Conservation (phyloP, 2,113 vertebrate species). For the Propithecus coquereli region DNA sequence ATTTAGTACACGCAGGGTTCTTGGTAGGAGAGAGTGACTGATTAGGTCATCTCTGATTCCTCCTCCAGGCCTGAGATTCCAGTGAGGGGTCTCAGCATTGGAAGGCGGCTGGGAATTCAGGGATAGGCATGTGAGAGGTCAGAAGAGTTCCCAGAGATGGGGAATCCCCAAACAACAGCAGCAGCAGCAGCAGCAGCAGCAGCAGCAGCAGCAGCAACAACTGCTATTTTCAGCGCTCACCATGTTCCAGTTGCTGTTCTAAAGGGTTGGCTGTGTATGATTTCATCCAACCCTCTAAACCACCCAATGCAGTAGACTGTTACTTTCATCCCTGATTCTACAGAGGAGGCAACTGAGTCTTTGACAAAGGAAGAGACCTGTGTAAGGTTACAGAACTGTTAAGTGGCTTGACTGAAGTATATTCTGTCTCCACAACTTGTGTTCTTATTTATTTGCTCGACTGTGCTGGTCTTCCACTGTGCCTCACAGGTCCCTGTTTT, state of each 20-base stretch:
- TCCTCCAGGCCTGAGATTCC: background rate
- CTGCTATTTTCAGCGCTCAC: background rate
- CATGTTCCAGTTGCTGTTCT: background rate
- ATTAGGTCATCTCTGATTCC: background rate
- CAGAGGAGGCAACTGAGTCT: background rate
- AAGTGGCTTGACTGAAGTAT: background rate
- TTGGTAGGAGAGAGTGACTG: background rate
- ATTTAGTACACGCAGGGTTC: background rate
- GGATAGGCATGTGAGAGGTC: background rate
- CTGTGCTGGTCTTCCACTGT: fast-evolving
- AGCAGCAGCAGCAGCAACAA: background rate
- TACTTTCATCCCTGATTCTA: background rate
- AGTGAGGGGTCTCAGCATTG: background rate
- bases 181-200: background rate
- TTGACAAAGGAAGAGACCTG: background rate
- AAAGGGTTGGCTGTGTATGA: background rate
- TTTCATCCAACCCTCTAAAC: background rate
- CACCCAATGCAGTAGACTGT: background rate
- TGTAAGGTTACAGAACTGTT: background rate
- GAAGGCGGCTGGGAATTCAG: background rate
- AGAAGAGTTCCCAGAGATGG: background rate
- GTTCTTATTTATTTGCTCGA: background rate
- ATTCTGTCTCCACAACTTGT: background rate
- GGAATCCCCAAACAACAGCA: background rate
- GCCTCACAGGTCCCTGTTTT: background rate